Evolutionary conservation across 2,888 invertebrate species (phyloP), one percentile per base, ranked within the genome.

Genomic region (Lottia scabra): DNA sequence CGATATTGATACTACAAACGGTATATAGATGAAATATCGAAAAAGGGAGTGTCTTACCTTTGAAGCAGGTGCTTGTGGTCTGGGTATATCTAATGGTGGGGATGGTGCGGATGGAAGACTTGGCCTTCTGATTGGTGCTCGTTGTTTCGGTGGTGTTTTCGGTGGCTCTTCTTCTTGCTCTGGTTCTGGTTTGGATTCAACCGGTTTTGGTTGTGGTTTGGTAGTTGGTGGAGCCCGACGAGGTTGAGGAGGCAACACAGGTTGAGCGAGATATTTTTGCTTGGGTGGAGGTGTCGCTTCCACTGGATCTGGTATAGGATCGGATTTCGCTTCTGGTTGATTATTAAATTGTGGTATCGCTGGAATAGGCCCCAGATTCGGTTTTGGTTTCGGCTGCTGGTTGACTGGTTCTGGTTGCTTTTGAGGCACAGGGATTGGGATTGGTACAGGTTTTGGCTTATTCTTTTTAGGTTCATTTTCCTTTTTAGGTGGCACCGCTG

Each of bases 181-280:
- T 56, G 56, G 56, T 56, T 23, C 23, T 56, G 56, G 56, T 56
- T 56, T 56, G 56, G 56, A 56, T 56, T 56, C 19, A 19, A 56
- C 56, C 10, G 56, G 56, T 56, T 56, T 56, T 56, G 19, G 19
- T 12, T 10, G 19, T 4, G 56, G 56, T 56, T 56, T 56, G 10
- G 56, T 19, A 23, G n/a, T 56, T 2, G 56, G 56, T 56, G 56
- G 56, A 23, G 56, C 56, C 13, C 10, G 8, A 23, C 56, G 19
- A 10, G 56, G 56, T 23, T 56, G 56, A 0, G 56, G 56, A 13
- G 56, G 56, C 12, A 23, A 10, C 19, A 56, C 56, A 12, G 56
- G 56, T 56, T 23, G 23, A 56, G 56, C 19, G 0, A 23, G 19
- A 23, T 56, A 56, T 56, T 13, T 56, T 23, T 12, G 56, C 23